These are phyloP conservation scores for Channa striata DNA, from an alignment of 2,797 vertebrate genomes.

Conservation along the genomic window DNA sequence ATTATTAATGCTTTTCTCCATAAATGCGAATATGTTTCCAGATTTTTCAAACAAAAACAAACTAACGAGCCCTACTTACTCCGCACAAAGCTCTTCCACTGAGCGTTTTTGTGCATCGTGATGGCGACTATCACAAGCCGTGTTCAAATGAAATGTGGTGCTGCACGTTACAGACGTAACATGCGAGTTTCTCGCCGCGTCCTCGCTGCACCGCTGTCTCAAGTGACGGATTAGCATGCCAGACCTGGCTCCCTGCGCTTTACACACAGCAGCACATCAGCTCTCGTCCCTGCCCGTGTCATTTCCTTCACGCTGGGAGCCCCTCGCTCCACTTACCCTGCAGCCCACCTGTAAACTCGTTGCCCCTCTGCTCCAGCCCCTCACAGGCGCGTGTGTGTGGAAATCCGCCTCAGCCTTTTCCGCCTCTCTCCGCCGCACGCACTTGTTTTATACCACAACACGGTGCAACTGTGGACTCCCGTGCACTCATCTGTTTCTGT, in stretches of 20 bases:
- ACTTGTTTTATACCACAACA: constrained; percentile 43
- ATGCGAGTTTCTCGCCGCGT: no score
- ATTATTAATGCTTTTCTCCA: constrained; percentile 1
- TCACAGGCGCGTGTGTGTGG: constrained; percentile 17
- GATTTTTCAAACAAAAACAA: neutral
- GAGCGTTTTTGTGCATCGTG: neutral
- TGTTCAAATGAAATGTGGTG: constrained; percentile 7
- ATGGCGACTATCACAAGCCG: neutral
- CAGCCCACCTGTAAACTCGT: constrained; percentile 31
- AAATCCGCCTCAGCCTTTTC: constrained; percentile 55
- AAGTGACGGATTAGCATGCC: constrained; percentile 59
- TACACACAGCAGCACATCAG: constrained; percentile 14
- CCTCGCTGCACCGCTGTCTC: constrained; percentile 24
- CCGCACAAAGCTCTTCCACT: neutral
- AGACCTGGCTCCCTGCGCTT: constrained; percentile 26
- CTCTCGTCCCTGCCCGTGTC: constrained; percentile 32
- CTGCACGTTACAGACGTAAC: constrained; percentile 17
- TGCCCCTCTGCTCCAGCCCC: constrained; percentile 10
- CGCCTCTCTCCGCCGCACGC: constrained; percentile 55
- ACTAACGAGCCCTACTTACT: constrained; percentile 24
- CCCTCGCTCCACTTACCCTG: constrained; percentile 24
- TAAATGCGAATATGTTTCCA: neutral
- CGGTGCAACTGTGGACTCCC: constrained; percentile 14
- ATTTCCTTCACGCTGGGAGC: constrained; percentile 34
- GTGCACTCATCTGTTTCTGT: constrained; percentile 41